Evolutionary conservation across 2,113 vertebrate genomes (phyloP).

Genomic region (Poicephalus gulielmi): DNA sequence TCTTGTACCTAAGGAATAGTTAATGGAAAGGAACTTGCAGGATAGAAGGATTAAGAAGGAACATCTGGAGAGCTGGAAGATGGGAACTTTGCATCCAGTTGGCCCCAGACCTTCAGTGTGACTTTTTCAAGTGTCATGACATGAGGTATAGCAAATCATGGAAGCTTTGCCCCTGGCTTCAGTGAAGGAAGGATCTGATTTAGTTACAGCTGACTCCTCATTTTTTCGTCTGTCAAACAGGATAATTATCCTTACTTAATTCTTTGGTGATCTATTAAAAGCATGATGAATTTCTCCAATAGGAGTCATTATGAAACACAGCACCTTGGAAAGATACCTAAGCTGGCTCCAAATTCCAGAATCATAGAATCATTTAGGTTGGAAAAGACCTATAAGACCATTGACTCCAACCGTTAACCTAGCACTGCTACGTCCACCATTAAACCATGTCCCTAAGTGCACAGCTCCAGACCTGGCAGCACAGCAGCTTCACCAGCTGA

Average conservation of each 20-base stretch:
- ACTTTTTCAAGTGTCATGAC: background rate
- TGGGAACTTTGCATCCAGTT: background rate
- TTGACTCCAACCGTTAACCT: background rate
- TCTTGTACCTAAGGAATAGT: background rate
- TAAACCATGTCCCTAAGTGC: fast-evolving
- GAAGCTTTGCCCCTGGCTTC: background rate
- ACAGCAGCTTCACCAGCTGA: background rate
- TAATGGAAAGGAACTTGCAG: background rate
- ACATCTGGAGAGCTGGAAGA: background rate
- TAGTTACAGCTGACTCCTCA: background rate
- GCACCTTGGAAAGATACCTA: background rate
- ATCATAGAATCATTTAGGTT: background rate
- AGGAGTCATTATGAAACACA: background rate
- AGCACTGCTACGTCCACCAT: too few species aligned
- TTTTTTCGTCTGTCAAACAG: background rate
- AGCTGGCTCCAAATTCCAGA: background rate
- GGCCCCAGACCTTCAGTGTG: background rate
- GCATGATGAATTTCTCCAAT: background rate
- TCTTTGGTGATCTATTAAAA: background rate
- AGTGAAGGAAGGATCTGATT: background rate
- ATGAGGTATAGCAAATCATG: background rate
- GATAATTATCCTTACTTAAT: background rate
- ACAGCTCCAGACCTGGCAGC: background rate
- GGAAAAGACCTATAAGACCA: background rate
- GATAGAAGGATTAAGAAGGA: background rate